phyloP scores from a whole-genome alignment of 2,113 vertebrate species.

The Furnarius figulus region DNA sequence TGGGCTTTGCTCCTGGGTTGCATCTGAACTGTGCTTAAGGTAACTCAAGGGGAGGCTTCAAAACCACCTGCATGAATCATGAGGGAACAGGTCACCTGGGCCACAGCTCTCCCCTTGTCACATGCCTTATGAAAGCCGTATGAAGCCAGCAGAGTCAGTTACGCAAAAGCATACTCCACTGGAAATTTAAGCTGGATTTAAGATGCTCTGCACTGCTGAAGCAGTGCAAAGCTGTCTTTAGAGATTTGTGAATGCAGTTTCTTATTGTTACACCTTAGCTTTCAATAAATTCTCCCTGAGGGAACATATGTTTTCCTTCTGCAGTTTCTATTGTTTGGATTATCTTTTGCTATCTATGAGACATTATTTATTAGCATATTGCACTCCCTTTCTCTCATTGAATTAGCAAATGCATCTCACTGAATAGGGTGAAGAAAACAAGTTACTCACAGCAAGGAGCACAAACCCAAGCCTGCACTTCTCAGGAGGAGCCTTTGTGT shows the following conservation, averaged over 20 bases:
- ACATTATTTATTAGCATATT: not conserved
- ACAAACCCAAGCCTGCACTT: not conserved
- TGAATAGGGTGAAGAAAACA: not conserved
- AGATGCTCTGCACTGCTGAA: slow-evolving; percentile 21
- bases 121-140: not conserved
- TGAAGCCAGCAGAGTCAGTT: not conserved
- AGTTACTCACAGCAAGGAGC: not conserved
- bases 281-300: slow-evolving; percentile 17
- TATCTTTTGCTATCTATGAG: not conserved
- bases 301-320: not conserved
- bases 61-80: not conserved
- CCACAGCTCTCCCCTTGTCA: not conserved
- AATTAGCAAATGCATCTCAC: not conserved
- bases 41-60: not conserved
- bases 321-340: not conserved
- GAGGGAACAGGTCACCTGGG: not conserved
- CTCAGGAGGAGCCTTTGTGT: not conserved
- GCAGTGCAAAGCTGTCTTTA: slow-evolving; percentile 28
- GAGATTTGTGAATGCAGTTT: slow-evolving; percentile 10
- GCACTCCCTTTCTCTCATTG: not conserved
- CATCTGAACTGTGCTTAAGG: not conserved
- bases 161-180: not conserved
- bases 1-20: not conserved
- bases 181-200: slow-evolving; percentile 47
- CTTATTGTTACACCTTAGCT: not conserved